These are phyloP conservation scores for Chlamydotis undulata DNA, from an alignment of 2,113 vertebrate species.

Conservation along the genomic window DNA sequence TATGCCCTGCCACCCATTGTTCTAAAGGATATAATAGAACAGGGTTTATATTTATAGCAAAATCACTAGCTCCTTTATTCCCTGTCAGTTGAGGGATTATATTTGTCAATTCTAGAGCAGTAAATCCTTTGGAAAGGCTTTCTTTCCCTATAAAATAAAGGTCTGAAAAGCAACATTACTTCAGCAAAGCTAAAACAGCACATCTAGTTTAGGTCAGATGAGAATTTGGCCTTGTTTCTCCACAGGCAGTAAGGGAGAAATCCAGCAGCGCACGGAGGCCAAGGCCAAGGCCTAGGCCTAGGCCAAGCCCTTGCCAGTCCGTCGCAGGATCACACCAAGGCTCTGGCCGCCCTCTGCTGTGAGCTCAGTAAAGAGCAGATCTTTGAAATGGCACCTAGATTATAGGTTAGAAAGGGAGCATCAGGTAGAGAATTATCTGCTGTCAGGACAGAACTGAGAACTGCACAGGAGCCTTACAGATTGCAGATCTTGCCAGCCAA, in stretches of 20 bases:
- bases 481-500: not conserved
- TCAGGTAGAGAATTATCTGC: fast-evolving
- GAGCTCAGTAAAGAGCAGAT: not conserved
- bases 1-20: not conserved
- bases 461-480: fast-evolving
- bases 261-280: fast-evolving
- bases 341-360: not conserved
- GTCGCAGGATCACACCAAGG: not conserved
- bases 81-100: not conserved
- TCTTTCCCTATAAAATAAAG: not conserved
- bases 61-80: not conserved
- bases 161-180: not conserved
- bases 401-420: not conserved
- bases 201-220: not conserved
- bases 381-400: not conserved
- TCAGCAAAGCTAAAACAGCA: not conserved
- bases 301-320: not conserved
- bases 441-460: not conserved
- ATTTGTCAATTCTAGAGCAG: not conserved
- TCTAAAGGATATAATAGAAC: not conserved
- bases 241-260: not conserved
- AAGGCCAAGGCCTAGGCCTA: not conserved
- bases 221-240: not conserved
- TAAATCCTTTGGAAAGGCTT: conserved; percentile 22
- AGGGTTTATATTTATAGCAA: not conserved